Conservation (phyloP, 2,888 invertebrate genomes). For the Xiphydria camelus region DNA sequence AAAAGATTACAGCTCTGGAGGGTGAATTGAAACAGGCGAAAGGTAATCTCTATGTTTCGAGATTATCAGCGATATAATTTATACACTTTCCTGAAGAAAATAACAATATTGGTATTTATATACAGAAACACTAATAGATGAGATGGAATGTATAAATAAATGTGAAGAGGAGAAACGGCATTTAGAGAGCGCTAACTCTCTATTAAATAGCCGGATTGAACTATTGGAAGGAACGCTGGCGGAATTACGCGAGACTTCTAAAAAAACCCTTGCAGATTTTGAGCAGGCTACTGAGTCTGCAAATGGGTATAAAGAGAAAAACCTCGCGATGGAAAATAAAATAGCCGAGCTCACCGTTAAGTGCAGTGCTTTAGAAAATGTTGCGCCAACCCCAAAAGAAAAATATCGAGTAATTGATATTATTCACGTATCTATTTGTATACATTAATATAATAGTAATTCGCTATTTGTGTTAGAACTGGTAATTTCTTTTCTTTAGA, state of each 20-base stretch:
- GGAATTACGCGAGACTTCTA: conserved; percentile 22
- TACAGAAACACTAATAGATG: conserved; percentile 20
- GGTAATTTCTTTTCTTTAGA: conserved; percentile 19
- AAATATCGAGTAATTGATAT: too few species aligned
- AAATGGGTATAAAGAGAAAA: conserved; percentile 28
- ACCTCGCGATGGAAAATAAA: conserved; percentile 25
- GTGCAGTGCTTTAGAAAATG: conserved; percentile 12
- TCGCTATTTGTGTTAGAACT: conserved; percentile 1
- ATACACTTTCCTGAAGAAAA: too few species aligned
- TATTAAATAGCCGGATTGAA: conserved; percentile 28
- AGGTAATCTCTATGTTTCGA: too few species aligned
- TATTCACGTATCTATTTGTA: too few species aligned
- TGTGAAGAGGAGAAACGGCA: conserved; percentile 27
- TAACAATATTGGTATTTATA: too few species aligned
- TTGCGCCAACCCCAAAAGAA: neutral
- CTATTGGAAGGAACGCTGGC: conserved; percentile 27
- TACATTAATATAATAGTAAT: conserved; percentile 3
- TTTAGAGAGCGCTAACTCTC: conserved; percentile 25
- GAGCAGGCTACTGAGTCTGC: conserved; percentile 21
- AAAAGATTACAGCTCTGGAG: conserved; percentile 1
- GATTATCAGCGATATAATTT: too few species aligned
- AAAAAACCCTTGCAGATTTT: conserved; percentile 24
- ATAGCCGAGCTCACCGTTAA: conserved; percentile 21
- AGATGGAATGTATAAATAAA: conserved; percentile 12
- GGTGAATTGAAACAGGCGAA: conserved; percentile 4